These are phyloP conservation scores for Diorhabda elongata DNA, from an alignment of 1,140 invertebrate genomes.

Conservation along the genomic window DNA sequence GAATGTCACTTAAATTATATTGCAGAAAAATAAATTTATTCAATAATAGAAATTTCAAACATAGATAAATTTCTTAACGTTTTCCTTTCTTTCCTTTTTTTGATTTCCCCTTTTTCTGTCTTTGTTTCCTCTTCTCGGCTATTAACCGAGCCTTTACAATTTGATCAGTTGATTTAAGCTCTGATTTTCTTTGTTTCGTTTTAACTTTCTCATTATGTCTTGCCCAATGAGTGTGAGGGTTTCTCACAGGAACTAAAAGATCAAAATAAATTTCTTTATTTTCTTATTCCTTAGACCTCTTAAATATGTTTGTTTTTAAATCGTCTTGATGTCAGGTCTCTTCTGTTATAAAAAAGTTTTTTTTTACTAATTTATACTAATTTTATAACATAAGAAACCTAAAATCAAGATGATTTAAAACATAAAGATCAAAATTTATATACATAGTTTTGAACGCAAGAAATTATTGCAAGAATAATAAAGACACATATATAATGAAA, in stretches of 20 bases:
- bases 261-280: background rate
- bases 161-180: conserved; percentile 65
- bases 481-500: background rate
- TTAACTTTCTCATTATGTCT: conserved; percentile 60
- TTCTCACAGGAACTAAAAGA: conserved; percentile 13
- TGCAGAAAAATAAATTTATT: background rate
- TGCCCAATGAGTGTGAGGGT: conserved; percentile 55
- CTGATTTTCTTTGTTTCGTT: conserved; percentile 49
- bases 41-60: background rate
- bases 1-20: too few relatives aligned
- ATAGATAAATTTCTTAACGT: conserved; percentile 12
- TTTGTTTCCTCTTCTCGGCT: conserved; percentile 51
- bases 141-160: conserved; percentile 63
- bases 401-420: too few relatives aligned
- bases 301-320: too few relatives aligned
- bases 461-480: background rate
- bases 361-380: too few relatives aligned
- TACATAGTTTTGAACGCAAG: background rate
- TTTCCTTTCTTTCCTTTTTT: conserved; percentile 42
- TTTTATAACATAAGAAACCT: too few relatives aligned
- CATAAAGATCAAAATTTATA: too few relatives aligned
- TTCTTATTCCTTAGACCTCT: too few relatives aligned
- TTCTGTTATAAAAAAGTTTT: too few relatives aligned
- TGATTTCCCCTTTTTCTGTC: conserved; percentile 36
- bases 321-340: too few relatives aligned